phyloP scores from a whole-genome alignment of 2,888 invertebrate species.

The Eristalis pertinax region DNA sequence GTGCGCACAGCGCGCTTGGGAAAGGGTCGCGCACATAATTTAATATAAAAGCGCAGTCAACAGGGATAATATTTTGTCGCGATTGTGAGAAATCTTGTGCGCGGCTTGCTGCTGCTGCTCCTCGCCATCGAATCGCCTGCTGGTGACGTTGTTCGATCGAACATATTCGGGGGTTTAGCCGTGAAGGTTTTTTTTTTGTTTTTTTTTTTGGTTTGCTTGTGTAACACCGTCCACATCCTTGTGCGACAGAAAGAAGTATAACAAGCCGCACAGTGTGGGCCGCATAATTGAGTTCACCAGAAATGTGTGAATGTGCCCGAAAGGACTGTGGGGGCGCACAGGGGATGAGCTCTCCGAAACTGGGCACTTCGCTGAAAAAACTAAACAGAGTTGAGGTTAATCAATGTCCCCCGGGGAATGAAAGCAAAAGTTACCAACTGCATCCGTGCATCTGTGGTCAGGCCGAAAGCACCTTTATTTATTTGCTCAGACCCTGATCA shows the following conservation, averaged over 20 bases:
- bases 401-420: too few relatives aligned
- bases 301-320: slow-evolving; percentile 1
- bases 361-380: too few relatives aligned
- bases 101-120: not conserved
- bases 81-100: slow-evolving; percentile 28
- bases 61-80: slow-evolving; percentile 58
- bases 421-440: too few relatives aligned
- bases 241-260: slow-evolving; percentile 22
- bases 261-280: slow-evolving; percentile 11
- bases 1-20: not conserved
- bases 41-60: slow-evolving; percentile 21
- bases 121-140: not conserved
- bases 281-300: slow-evolving; percentile 25
- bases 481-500: too few relatives aligned
- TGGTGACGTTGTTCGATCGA: not conserved
- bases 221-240: slow-evolving; percentile 43
- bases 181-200: not conserved
- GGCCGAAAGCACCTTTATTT: too few relatives aligned
- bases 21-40: slow-evolving; percentile 34
- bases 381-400: too few relatives aligned
- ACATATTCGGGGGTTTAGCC: not conserved
- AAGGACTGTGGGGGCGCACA: slow-evolving; percentile 14
- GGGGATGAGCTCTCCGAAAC: not conserved
- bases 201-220: not conserved
- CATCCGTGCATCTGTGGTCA: too few relatives aligned